phyloP scores from a whole-genome alignment of 2,888 invertebrate species.

The Dimorphilus gyrociliatus region DNA sequence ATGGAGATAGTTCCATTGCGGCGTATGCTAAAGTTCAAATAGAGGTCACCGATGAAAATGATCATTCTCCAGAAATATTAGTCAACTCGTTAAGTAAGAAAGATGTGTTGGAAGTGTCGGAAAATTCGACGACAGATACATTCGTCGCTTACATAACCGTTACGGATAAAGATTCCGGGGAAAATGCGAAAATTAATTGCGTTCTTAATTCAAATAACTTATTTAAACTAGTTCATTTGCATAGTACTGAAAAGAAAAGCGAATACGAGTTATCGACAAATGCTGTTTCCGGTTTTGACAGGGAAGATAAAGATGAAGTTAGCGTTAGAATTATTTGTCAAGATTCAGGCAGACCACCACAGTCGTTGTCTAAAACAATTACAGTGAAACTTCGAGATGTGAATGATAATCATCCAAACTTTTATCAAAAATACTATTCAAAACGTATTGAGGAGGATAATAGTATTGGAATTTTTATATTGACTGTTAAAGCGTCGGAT shows the following conservation, averaged over 20 bases:
- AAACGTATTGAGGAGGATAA: slow-evolving; percentile 5
- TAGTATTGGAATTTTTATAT: slow-evolving; percentile 2
- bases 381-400: slow-evolving; percentile 10
- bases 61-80: slow-evolving; percentile 4
- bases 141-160: slow-evolving; percentile 7
- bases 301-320: slow-evolving; percentile 10
- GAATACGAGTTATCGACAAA: slow-evolving; percentile 10
- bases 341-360: slow-evolving; percentile 11
- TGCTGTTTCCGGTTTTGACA: slow-evolving; percentile 10
- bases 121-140: slow-evolving; percentile 3
- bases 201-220: slow-evolving; percentile 14
- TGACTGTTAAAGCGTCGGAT: slow-evolving; percentile 3
- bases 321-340: slow-evolving; percentile 12
- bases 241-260: too few relatives aligned
- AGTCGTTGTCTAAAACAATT: slow-evolving; percentile 9
- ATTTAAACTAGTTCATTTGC: slow-evolving; percentile 15
- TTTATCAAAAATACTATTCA: too few relatives aligned
- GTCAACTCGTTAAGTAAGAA: slow-evolving; percentile 3
- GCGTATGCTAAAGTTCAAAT: slow-evolving; percentile 4
- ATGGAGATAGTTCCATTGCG: slow-evolving; percentile 2
- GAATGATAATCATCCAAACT: slow-evolving; percentile 14
- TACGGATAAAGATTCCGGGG: slow-evolving; percentile 13
- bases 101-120: slow-evolving; percentile 4
- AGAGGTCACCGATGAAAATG: slow-evolving; percentile 5
- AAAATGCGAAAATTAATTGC: slow-evolving; percentile 21